phyloP scores from a whole-genome alignment of 2,888 invertebrate genomes.

The Troides helena region DNA sequence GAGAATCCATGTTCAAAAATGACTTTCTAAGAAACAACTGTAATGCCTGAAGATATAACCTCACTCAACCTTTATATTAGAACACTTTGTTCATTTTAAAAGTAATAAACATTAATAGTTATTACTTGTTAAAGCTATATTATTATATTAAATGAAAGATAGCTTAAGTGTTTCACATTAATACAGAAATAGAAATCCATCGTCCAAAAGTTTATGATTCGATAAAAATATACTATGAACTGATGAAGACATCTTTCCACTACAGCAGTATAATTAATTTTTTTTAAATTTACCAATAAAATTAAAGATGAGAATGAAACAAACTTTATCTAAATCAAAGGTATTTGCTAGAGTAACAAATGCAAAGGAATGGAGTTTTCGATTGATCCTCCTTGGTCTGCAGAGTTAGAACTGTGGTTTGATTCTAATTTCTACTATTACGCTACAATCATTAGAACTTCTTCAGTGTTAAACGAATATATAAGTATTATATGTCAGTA shows the following conservation, averaged over 20 bases:
- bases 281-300: not conserved
- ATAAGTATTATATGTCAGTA: not conserved
- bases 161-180: slow-evolving; percentile 6
- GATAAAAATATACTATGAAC: not conserved
- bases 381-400: not conserved
- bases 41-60: not conserved
- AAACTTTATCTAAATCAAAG: not conserved
- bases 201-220: not conserved
- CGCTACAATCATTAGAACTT: not conserved
- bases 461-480: not conserved
- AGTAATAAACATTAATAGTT: not conserved
- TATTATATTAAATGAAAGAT: slow-evolving; percentile 4
- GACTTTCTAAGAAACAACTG: not conserved
- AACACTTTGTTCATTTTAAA: not conserved
- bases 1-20: not conserved
- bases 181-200: not conserved
- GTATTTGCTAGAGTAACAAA: not conserved
- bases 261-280: not conserved
- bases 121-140: slow-evolving; percentile 1
- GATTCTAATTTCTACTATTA: not conserved
- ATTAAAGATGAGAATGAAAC: not conserved
- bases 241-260: not conserved
- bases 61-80: not conserved
- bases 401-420: not conserved
- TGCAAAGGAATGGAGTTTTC: not conserved